Conservation (phyloP, 2,888 invertebrate species). For the Leucania comma region DNA sequence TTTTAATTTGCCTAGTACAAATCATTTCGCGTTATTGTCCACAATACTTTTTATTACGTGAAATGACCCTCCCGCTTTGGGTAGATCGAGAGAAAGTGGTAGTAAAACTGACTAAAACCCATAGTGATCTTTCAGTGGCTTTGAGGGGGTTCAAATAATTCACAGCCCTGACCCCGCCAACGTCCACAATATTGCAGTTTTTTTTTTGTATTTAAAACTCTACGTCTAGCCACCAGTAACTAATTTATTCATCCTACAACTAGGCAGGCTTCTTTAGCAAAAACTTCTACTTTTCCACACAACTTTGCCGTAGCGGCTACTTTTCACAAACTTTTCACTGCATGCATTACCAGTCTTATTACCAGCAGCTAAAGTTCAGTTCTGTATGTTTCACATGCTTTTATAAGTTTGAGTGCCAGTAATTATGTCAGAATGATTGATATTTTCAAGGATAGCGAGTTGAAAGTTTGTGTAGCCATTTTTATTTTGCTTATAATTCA, state of each 20-base stretch:
- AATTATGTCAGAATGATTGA: conserved; percentile 61
- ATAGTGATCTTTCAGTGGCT: no score
- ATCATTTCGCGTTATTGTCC: no score
- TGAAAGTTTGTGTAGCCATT: conserved; percentile 50
- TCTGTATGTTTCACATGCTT: conserved; percentile 31
- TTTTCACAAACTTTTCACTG: conserved; percentile 39
- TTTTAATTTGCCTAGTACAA: no score
- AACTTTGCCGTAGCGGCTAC: conserved; percentile 56
- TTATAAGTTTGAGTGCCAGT: conserved; percentile 35
- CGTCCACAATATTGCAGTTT: conserved; percentile 45
- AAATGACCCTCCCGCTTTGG: no score
- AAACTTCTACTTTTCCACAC: conserved; percentile 60
- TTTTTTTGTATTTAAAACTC: conserved; percentile 36
- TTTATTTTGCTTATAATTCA: conserved; percentile 51
- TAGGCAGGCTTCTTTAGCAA: conserved; percentile 58
- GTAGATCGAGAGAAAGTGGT: no score
- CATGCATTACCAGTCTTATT: conserved; percentile 34
- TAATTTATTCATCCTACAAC: conserved; percentile 65
- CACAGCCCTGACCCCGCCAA: no score
- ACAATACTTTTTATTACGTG: no score
- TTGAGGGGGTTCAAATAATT: no score
- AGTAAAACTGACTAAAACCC: no score
- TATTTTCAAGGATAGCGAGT: conserved; percentile 60
- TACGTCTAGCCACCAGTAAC: conserved; percentile 41
- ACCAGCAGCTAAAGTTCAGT: conserved; percentile 37